A percentile compares a stretch with the other conserved stretches of the same genome.
Conservation (phyloP, 2,113 vertebrate genomes). For the Saguinus midas region DNA sequence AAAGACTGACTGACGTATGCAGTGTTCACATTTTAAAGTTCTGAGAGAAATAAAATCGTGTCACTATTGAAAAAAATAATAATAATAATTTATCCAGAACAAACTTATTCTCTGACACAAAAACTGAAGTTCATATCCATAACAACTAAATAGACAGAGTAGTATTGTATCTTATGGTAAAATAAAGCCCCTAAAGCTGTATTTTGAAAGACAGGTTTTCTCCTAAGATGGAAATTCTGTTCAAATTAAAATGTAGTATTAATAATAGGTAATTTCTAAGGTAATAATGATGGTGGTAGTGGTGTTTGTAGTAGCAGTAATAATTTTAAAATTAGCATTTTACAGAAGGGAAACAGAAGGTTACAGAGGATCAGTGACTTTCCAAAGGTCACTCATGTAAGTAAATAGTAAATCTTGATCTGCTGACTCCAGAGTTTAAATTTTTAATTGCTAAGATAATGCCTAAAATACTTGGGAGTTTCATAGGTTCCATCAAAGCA, state of each 20-base stretch:
- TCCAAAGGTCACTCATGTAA: background rate
- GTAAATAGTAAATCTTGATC: background rate
- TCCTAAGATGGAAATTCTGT: background rate
- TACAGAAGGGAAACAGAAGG: conserved; percentile 2
- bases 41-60: no score
- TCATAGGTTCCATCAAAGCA: background rate
- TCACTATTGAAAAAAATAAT: no score
- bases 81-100: background rate
- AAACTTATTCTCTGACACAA: conserved; percentile 26
- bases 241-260: conserved; percentile 34
- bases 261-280: conserved; percentile 24
- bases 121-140: conserved; percentile 20
- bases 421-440: background rate
- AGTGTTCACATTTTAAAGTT: no score
- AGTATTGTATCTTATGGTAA: background rate
- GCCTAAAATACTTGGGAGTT: background rate
- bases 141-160: background rate
- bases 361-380: background rate
- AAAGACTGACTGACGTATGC: no score
- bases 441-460: background rate
- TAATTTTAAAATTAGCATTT: conserved; percentile 9
- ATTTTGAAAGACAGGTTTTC: background rate
- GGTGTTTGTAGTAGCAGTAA: background rate
- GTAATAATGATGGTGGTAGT: background rate
- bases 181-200: background rate